Percentiles rank a stretch among this genome's conserved stretches.
Conservation (phyloP, 2,797 vertebrate genomes). For the Streptopelia turtur region DNA sequence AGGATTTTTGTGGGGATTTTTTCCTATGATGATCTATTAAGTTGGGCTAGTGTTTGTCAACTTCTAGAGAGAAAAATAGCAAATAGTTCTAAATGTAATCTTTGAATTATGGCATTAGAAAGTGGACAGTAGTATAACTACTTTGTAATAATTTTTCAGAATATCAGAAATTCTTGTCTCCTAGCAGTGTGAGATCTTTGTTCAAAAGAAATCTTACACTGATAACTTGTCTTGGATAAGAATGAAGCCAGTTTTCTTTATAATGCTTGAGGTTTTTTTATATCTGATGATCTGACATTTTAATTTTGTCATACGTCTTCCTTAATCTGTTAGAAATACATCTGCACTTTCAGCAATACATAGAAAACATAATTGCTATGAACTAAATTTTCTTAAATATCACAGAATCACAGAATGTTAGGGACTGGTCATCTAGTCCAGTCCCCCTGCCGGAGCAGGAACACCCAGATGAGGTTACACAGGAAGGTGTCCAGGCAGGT, state of each 20-base stretch:
- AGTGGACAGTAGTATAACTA: not conserved
- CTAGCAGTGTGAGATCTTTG: not conserved
- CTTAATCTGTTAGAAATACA: slow-evolving; percentile 42
- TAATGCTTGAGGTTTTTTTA: not conserved
- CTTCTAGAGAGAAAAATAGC: not conserved
- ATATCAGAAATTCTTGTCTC: not conserved
- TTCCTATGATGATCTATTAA: slow-evolving; percentile 11
- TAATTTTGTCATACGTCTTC: slow-evolving; percentile 23
- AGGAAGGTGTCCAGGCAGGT: no score
- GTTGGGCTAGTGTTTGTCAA: not conserved
- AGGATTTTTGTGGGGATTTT: not conserved
- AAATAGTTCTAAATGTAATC: not conserved
- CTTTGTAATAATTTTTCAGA: not conserved
- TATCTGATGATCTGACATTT: slow-evolving; percentile 16
- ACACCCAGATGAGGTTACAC: no score
- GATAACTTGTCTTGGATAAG: not conserved
- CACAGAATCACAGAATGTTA: no score
- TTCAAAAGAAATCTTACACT: not conserved
- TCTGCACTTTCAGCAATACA: not conserved
- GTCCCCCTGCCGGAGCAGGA: no score
- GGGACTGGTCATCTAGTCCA: no score
- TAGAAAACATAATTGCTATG: slow-evolving; percentile 37
- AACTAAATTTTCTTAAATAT: slow-evolving; percentile 45
- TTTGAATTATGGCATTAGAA: not conserved
- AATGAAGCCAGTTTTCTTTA: not conserved